These are phyloP conservation scores for Channallabes apus DNA, from an alignment of 2,797 vertebrate genomes.

Conservation along the genomic window DNA sequence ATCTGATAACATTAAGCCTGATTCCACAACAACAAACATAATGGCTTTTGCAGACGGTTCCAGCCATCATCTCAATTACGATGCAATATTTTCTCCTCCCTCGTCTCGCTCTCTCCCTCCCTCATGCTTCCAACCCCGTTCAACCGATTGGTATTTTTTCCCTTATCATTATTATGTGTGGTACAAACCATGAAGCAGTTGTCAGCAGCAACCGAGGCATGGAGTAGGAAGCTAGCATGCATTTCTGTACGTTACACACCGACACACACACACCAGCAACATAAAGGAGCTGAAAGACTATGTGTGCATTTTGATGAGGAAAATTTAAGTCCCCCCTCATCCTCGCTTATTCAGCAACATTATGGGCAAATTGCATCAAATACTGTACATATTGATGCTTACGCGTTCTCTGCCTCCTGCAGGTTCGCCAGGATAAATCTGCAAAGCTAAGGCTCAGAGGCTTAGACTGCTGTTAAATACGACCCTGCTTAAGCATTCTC, in stretches of 20 bases:
- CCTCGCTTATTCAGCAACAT: slow-evolving; percentile 41
- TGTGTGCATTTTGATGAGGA: slow-evolving; percentile 48
- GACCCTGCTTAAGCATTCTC: slow-evolving; percentile 51
- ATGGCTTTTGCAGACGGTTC: slow-evolving; percentile 46
- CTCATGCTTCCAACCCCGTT: slow-evolving; percentile 16
- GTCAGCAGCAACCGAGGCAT: slow-evolving; percentile 45
- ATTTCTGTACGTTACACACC: slow-evolving; percentile 45
- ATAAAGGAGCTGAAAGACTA: slow-evolving; percentile 20
- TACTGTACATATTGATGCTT: slow-evolving; percentile 41
- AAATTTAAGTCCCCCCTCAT: slow-evolving; percentile 27
- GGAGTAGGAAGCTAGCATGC: slow-evolving; percentile 32
- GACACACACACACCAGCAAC: slow-evolving; percentile 8
- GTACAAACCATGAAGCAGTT: slow-evolving; percentile 51
- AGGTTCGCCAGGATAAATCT: slow-evolving; percentile 42
- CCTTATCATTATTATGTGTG: slow-evolving; percentile 43
- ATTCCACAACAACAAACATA: slow-evolving; percentile 60
- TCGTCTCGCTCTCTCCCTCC: slow-evolving; percentile 32
- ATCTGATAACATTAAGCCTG: slow-evolving; percentile 57
- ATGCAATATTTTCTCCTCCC: slow-evolving; percentile 39
- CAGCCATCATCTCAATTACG: slow-evolving; percentile 54
- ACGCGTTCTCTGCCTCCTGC: slow-evolving; percentile 27
- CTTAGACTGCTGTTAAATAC: slow-evolving; percentile 49
- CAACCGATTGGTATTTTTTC: slow-evolving; percentile 41
- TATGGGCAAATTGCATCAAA: slow-evolving; percentile 52
- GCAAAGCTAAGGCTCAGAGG: slow-evolving; percentile 33